Base-by-base conservation (phyloP, 2,113 vertebrate genomes). In the Limanda limanda region DNA sequence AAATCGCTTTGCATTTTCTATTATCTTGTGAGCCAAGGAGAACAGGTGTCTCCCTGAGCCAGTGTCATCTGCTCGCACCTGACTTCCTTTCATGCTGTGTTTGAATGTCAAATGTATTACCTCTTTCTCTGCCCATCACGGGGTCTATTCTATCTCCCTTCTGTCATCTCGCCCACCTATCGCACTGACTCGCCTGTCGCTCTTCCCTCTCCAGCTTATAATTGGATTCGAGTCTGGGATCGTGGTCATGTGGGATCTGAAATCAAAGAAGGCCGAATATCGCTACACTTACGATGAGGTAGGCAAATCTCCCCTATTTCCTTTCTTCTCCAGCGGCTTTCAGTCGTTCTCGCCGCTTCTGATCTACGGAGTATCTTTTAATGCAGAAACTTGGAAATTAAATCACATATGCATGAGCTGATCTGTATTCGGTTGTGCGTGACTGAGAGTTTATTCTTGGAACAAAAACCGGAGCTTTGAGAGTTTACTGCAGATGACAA, bases 251-350 rank as follows among this genome's bases (percentile, higher is more conserved):
- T 99, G 98, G 98, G 98, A 99, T 92, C 96, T 99, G 88, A 99
- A 99, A 92, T 99, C 96, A 89, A 99, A 99, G 95, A 99, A 98
- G 88, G 98, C 96, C 0, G 98, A 99, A 93, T 98, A 96, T 92
- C 97, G 98, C 95, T 99, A 99, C 82, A 96, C 96, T 48, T 96
- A 99, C 57, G 98, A 99, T 84, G 98, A 99, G 98, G 98, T 99
- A 96, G 94, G 70, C 64, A 15, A 64, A 76, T 70, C 76, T 76
- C 78, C 27, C 59, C 10, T 21, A 67, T 75, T 79, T 76, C 62
- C 66, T 76, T 74, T 78, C 76, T 68, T 63, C 66, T 76, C 57
- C 15, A 71, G 52, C 68, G 10, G 65, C 67, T 72, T 67, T 73
- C 68, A 62, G 47, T 61, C 61, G 21, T 27, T 27, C 35, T 18